Base-by-base conservation (phyloP, 2,797 vertebrate genomes). In the Kryptopterus vitreolus region DNA sequence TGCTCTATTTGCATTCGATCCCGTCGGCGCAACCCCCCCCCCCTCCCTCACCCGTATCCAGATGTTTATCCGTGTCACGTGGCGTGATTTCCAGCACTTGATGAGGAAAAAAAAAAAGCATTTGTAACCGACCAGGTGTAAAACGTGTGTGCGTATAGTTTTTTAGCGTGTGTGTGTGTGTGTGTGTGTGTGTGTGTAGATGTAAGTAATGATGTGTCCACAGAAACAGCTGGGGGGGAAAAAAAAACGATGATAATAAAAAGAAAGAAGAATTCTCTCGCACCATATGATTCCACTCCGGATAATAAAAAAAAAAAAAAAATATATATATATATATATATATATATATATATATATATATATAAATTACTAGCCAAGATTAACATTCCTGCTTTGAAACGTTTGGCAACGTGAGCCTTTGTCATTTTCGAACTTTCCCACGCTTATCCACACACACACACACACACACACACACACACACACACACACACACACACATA, bases 371-470 rank as follows among this genome's bases (percentile, higher is more conserved):
- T 29, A 46, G 55, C 18, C 58, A 31, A 50, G 35, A 26, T 66
- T 35, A 26, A 16, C 33, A 22, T 43, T 57, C 35, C 63, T 24
- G 22, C 24, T 46, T 46, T 22, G 18, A 46, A 66, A 46, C 5
- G 16, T 29, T n/a, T 46, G 18, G 38, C 38, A 63, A 3, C 0
- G 12, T 61, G 8, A 58, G 58, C 12, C 22, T 1, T 22, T 76
- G 7, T 48, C 57, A 76, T 76, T 76, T 73, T 69, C 79, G 85
- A 85, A 82, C 33, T 80, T 77, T 82, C 85, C 79, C 82, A 81
- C 82, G 79, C 83, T 8, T 31, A 50, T 31, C 4, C 63, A 35
- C 18, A 20, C 72, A 79, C 31, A 52, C 66, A 35, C 48, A 75
- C 75, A 35, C 52, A 22, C 52, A 53, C 16, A 53, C 52, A 53